Evolutionary conservation across 2,888 invertebrate species (phyloP).

Genomic region (Agrochola lota): DNA sequence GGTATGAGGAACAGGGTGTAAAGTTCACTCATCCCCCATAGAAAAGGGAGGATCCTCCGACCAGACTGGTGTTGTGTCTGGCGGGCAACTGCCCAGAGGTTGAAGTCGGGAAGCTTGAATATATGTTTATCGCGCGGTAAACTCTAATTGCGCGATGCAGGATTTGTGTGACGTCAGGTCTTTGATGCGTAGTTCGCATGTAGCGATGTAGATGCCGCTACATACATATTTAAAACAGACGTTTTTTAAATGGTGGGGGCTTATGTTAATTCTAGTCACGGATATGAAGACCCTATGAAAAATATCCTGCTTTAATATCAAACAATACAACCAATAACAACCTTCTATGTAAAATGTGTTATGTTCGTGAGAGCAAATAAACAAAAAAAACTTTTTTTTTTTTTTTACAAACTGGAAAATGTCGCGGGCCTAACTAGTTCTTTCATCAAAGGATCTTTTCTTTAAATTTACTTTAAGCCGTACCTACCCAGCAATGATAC

Average conservation of each 20-base stretch:
- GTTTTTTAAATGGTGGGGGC: background rate
- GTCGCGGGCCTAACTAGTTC: background rate
- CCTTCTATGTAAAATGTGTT: background rate
- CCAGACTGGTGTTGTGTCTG: no score
- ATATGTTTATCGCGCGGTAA: no score
- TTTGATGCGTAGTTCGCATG: no score
- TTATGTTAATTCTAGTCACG: background rate
- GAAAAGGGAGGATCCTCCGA: no score
- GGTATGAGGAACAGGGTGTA: no score
- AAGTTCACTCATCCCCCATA: no score
- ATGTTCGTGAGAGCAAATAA: background rate
- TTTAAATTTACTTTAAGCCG: conserved; percentile 24
- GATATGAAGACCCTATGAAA: conserved; percentile 12
- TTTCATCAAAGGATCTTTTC: conserved; percentile 30
- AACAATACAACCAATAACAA: background rate
- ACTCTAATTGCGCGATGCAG: no score
- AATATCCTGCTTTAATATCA: background rate
- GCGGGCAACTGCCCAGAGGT: no score
- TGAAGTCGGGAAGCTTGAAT: no score
- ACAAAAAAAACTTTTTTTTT: no score
- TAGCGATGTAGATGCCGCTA: no score
- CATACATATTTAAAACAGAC: background rate
- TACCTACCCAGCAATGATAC: conserved; percentile 19
- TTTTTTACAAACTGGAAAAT: background rate
- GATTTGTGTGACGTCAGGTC: no score